Evolutionary conservation across 2,113 vertebrate species (phyloP).

Genomic region (Chionomys nivalis): DNA sequence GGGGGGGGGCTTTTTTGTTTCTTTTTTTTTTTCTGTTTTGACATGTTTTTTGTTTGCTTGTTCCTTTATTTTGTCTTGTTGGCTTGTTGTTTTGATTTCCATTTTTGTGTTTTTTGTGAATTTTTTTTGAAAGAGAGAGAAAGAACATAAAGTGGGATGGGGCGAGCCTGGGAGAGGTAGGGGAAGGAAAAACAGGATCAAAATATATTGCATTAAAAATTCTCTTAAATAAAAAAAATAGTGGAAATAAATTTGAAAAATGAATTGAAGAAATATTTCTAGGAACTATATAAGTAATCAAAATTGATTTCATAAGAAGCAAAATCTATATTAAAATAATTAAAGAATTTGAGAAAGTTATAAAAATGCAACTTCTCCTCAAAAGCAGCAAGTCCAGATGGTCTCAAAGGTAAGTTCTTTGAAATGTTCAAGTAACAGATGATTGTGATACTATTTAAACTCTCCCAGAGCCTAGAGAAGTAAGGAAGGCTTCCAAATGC

Average conservation of each 20-base stretch:
- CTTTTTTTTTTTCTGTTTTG: neutral
- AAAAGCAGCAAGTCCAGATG: constrained; percentile 66
- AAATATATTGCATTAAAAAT: neutral
- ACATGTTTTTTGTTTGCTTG: neutral
- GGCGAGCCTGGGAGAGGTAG: neutral
- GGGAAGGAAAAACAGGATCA: neutral
- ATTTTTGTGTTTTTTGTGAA: neutral
- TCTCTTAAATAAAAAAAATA: neutral
- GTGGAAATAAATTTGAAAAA: neutral
- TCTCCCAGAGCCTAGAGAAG: constrained; percentile 49
- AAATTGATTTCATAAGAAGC: neutral
- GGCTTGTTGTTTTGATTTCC: neutral
- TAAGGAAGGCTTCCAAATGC: constrained; percentile 55
- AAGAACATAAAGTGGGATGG: neutral
- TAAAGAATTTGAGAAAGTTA: constrained; percentile 37
- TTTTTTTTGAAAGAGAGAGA: neutral
- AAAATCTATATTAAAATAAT: constrained; percentile 44
- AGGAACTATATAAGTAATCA: neutral
- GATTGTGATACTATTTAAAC: constrained; percentile 70
- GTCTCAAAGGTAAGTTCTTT: constrained; percentile 69
- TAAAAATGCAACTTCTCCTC: constrained; percentile 46
- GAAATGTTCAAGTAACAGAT: constrained; percentile 66
- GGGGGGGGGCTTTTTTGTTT: neutral
- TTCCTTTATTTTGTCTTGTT: neutral
- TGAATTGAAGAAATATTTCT: neutral